Evolutionary conservation across 2,888 invertebrate genomes (phyloP), one percentile per base, ranked within the genome.

Genomic region (Rotaria socialis): DNA sequence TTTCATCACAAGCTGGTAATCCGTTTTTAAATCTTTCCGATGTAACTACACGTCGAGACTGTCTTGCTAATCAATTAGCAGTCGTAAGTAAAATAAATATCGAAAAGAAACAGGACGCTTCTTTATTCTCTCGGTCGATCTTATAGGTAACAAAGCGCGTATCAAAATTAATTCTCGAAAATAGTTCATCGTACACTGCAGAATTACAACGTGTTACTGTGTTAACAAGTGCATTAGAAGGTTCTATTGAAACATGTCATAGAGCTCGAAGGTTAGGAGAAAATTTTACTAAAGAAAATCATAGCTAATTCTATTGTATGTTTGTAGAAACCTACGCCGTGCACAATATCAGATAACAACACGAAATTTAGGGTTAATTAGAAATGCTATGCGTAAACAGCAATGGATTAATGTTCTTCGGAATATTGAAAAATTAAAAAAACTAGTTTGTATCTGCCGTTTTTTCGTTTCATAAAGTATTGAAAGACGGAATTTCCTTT

Each of bases 381-480:
- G 47, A 80, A 80, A 80, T 80, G 47, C 47, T n/a, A 80, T 80
- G 47, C 24, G 47, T 24, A 80, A 80, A 80, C 80, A 80, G 47
- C 80, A 80, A 47, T 80, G 80, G 80, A 47, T 47, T 0, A 43
- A 80, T 80, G 47, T 80, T 80, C 47, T 47, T 24, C 22, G 35
- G 11, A 80, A 47, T 80, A 80, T 80, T 24, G n/a, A 80, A 80
- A 80, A 80, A n/a, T 80, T 47, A 80, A 80, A 80, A 80, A 80
- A 80, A 80, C 14, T 80, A 47, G 80, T 80, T 47, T 8, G 80
- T 80, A 47, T 6, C n/a, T 80, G 10, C 22, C 0, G 10, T n/a
- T 10, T 47, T 2, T n/a, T 80, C 22, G 1, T 22, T 22, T 14
- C 50, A 47, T 2, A 47, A 47, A 47, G 11, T 47, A 47, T 47